These are phyloP conservation scores for Cyprinella venusta DNA, from an alignment of 2,797 vertebrate genomes.

Conservation along the genomic window DNA sequence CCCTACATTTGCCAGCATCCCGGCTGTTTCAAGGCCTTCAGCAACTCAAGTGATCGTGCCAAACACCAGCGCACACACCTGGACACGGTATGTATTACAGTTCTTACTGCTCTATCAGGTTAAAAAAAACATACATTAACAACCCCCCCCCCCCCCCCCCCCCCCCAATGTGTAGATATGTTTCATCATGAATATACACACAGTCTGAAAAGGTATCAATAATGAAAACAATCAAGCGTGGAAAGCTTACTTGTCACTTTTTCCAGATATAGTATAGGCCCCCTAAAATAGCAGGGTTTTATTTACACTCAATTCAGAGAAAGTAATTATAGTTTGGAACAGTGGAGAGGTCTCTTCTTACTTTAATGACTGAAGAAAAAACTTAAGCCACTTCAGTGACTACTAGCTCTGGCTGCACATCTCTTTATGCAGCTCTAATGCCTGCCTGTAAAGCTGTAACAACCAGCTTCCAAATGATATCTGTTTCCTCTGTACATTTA, in stretches of 20 bases:
- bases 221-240: constrained; percentile 40
- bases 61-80: constrained; percentile 80
- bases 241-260: constrained; percentile 48
- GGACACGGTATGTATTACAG: constrained; percentile 72
- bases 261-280: constrained; percentile 32
- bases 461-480: constrained; percentile 65
- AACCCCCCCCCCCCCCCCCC: too few relatives aligned
- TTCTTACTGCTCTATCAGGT: neutral
- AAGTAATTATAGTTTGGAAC: constrained; percentile 38
- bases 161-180: too few relatives aligned
- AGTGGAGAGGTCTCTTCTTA: constrained; percentile 39
- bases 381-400: constrained; percentile 22
- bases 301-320: constrained; percentile 38
- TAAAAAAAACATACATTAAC: neutral
- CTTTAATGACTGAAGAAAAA: constrained; percentile 44
- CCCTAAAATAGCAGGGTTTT: constrained; percentile 40
- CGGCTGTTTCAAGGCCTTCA: constrained; percentile 79
- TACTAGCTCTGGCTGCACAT: constrained; percentile 23
- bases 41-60: constrained; percentile 79
- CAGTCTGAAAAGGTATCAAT: neutral
- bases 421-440: constrained; percentile 50
- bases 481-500: constrained; percentile 49
- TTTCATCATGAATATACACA: neutral
- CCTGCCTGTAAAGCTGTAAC: constrained; percentile 68
- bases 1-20: constrained; percentile 77